Evolutionary conservation across 2,888 invertebrate genomes (phyloP), one percentile per base, ranked within the genome.

Genomic region (Pristionchus mayeri): DNA sequence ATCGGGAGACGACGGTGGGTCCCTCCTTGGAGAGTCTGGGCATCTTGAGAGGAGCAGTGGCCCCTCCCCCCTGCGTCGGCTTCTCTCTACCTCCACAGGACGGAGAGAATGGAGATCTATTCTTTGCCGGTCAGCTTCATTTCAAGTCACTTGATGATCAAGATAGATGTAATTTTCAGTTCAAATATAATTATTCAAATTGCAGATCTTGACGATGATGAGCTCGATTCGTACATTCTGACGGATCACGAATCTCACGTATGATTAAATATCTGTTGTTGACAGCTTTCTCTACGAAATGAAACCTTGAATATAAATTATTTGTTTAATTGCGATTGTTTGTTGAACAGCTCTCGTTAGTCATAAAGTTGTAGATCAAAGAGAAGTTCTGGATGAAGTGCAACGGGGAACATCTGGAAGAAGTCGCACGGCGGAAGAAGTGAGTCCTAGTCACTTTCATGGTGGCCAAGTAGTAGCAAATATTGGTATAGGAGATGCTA

Each of bases 361-460:
- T 16, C 30, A 16, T 34, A 21, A 7, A 60, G 16, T 76, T 76
- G 21, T 24, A 80, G 80, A 95, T 95, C 85, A 99, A 98, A 93
- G 95, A 96, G 21, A 94, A 94, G 84, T 94, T 97, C 91, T 99
- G 98, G 98, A 95, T 96, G 92, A 95, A 95, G 91, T 94, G 96
- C 1, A 98, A 98, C 93, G 96, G 96, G 0, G 95, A 95, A 18
- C 98, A 96, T 93, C 94, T 99, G 85, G 95, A 95, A 91, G 96
- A 97, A 91, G 95, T 95, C 63, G 97, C 96, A 93, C 96, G 97
- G 93, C 97, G 96, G 40, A 88, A 40, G 27, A 83, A 24, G 40
- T 78, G 1, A 44, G 71, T 71, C 75, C n/a, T n/a, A n/a, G n/a
- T n/a, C n/a, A n/a, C n/a, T n/a, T n/a, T n/a, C n/a, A n/a, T n/a